Percentiles rank a stretch among this genome's conserved stretches.
These are phyloP conservation scores for Tetranychus truncatus DNA, from an alignment of 2,888 invertebrate genomes.

Conservation along the genomic window DNA sequence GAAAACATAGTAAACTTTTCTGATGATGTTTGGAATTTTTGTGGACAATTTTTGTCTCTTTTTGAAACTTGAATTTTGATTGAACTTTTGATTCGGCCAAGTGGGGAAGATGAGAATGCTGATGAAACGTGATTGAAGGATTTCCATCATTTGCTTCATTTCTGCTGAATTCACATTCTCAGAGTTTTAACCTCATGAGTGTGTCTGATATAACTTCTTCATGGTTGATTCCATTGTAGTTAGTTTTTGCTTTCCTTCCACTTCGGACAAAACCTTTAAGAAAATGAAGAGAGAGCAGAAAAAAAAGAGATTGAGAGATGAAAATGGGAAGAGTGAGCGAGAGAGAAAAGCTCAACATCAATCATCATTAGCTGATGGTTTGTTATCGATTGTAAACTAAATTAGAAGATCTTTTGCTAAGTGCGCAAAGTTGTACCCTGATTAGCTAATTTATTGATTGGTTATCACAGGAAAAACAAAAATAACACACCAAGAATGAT, in stretches of 20 bases:
- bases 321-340: not conserved
- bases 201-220: not conserved
- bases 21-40: too few relatives aligned
- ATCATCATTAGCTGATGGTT: conserved; percentile 1
- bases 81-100: too few relatives aligned
- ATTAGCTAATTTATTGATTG: not conserved
- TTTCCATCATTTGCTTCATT: too few relatives aligned
- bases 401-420: not conserved
- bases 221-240: not conserved
- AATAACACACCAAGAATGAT: not conserved
- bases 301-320: not conserved
- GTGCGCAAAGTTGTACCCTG: not conserved
- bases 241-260: not conserved
- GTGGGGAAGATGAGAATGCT: too few relatives aligned
- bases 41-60: too few relatives aligned
- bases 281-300: not conserved
- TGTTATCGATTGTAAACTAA: not conserved
- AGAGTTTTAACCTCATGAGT: not conserved
- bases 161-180: too few relatives aligned
- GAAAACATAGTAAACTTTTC: too few relatives aligned
- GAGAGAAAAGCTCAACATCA: not conserved
- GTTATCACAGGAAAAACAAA: not conserved
- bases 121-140: too few relatives aligned
- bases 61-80: too few relatives aligned
- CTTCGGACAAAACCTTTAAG: not conserved